phyloP scores from a whole-genome alignment of 2,888 invertebrate species.

The Perithous albicinctus region DNA sequence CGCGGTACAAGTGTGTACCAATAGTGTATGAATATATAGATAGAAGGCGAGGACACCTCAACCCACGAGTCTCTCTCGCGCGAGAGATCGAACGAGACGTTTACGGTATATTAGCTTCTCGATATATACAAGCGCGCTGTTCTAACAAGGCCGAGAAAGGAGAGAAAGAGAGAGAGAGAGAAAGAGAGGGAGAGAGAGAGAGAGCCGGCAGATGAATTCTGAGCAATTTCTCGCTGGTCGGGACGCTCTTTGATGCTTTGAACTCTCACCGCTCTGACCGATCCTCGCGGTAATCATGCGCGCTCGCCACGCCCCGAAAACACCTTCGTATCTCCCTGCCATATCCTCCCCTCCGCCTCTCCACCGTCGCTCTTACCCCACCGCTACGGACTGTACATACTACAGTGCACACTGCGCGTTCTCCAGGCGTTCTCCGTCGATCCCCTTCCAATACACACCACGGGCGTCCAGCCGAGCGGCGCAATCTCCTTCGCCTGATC shows the following conservation, averaged over 20 bases:
- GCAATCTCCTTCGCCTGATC: conserved; percentile 76
- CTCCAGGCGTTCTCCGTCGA: conserved; percentile 43
- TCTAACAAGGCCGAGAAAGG: conserved; percentile 64
- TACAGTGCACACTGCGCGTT: conserved; percentile 41
- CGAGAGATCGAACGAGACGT: conserved; percentile 66
- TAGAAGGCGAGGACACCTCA: background rate
- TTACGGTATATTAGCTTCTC: conserved; percentile 69
- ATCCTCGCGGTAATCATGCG: conserved; percentile 84
- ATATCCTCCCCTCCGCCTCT: conserved; percentile 31
- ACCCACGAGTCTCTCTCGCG: conserved; percentile 54
- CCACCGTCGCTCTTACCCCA: conserved; percentile 41
- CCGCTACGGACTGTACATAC: conserved; percentile 20
- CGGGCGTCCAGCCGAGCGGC: conserved; percentile 14
- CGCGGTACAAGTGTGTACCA: background rate
- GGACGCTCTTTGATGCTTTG: conserved; percentile 84
- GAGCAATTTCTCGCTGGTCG: conserved; percentile 83
- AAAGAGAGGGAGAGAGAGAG: conserved; percentile 8
- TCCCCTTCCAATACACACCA: background rate
- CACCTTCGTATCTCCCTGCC: conserved; percentile 79
- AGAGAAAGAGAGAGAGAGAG: conserved; percentile 13
- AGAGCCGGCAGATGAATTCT: conserved; percentile 80
- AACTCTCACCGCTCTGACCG: conserved; percentile 85
- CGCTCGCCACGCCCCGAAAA: conserved; percentile 84
- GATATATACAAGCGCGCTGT: conserved; percentile 61
- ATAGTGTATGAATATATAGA: conserved; percentile 23